Evolutionary conservation across 2,888 invertebrate species (phyloP), one percentile per base, ranked within the genome.

Genomic region (Eurytoma californica): DNA sequence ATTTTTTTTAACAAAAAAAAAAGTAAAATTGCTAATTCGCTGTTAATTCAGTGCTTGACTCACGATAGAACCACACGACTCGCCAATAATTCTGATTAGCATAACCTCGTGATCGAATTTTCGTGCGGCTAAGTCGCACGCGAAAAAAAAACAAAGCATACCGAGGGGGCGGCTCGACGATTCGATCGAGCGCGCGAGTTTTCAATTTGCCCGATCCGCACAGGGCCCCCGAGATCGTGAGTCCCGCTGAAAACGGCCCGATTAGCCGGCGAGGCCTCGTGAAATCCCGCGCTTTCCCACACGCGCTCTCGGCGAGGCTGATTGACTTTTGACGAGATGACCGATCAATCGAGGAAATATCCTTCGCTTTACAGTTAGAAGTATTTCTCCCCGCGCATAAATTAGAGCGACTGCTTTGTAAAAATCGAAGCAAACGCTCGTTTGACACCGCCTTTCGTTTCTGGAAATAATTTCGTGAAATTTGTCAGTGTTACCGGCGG

Each of bases 171-270:
- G 63, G n/a, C 60, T 66, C 58, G 39, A 66, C 65, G 66, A 66
- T 58, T 65, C 72, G 57, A 77, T 68, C 57, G 28, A 57, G 63
- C 49, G 55, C 57, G 49, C 58, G 53, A 66, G 24, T 78, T 72
- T 78, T 78, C 77, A 78, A 78, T 72, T 60, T 68, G 67, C 60
- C 49, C 66, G 20, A 24, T 24, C 24, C 24, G 24, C 24, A 24
- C 24, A 20, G 55, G 47, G 13, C 16, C 28, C 65, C 18, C 16
- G 28, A n/a, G 30, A 20, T 20, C 61, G 16, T 5, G 1, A 12
- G 49, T 14, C 28, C 18, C 16, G 24, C 53, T 61, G 13, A 66
- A 20, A 18, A 58, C 58, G 60, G 24, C 28, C 72, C 63, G 53
- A 61, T 72, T 70, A 57, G 9, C 13, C 14, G 14, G 16, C 70